Percentiles rank a stretch among this genome's conserved stretches.
These are phyloP conservation scores for Danionella dracula DNA, from an alignment of 2,797 vertebrate species.

Conservation along the genomic window DNA sequence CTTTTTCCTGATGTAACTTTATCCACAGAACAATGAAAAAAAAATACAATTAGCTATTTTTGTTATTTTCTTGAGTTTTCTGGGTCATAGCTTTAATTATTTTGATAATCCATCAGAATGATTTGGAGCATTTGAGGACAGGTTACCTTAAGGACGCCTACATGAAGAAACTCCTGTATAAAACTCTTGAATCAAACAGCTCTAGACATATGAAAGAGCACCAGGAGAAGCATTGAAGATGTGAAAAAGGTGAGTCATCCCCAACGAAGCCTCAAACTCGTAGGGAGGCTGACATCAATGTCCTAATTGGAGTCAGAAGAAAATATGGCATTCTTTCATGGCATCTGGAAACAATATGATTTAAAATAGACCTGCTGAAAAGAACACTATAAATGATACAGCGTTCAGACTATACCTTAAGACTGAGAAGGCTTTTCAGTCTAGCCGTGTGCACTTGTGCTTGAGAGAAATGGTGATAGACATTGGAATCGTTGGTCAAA, in stretches of 20 bases:
- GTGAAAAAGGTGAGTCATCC: background rate
- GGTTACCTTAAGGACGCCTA: background rate
- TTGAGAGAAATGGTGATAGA: conserved; percentile 30
- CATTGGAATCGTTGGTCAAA: conserved; percentile 17
- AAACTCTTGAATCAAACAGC: background rate
- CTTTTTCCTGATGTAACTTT: no score
- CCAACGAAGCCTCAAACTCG: background rate
- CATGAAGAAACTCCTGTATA: background rate
- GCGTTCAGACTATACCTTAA: background rate
- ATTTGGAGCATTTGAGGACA: no score
- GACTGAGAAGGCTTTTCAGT: conserved; percentile 21
- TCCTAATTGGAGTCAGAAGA: conserved; percentile 1
- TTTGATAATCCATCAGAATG: no score
- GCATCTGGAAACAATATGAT: background rate
- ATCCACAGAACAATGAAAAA: no score
- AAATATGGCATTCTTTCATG: conserved; percentile 1
- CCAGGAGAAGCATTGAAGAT: background rate
- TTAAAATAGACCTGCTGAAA: conserved; percentile 10
- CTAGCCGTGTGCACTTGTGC: conserved; percentile 24
- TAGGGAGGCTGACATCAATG: background rate
- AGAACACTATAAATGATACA: conserved; percentile 1
- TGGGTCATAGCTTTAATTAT: no score
- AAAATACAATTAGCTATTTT: no score
- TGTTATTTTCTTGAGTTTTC: no score
- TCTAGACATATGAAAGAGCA: background rate